Percentiles rank a stretch among this genome's conserved stretches.
phyloP scores from a whole-genome alignment of 2,797 vertebrate species.

The Gallirallus australis region DNA sequence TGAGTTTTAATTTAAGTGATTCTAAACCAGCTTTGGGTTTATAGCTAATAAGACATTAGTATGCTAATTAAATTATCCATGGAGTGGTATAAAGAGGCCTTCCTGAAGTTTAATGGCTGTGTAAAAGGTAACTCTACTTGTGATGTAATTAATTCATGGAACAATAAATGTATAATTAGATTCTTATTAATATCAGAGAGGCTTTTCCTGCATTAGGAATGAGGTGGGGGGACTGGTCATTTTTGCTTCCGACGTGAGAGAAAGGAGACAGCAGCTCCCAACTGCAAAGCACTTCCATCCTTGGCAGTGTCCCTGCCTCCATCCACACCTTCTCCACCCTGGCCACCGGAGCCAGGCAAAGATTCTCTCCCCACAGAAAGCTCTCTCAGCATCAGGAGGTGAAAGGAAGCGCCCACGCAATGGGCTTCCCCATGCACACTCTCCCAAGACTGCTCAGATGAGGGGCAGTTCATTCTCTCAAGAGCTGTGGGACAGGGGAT shows the following conservation, averaged over 20 bases:
- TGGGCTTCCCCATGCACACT: background rate
- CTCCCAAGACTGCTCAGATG: background rate
- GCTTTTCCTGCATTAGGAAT: slow-evolving; percentile 43
- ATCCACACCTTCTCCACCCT: background rate
- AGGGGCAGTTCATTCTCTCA: background rate
- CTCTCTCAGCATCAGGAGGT: fast-evolving
- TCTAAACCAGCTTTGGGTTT: slow-evolving; percentile 72
- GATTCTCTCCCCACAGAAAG: fast-evolving
- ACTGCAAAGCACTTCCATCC: background rate
- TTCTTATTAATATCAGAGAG: slow-evolving; percentile 76
- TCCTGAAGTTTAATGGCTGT: slow-evolving; percentile 78
- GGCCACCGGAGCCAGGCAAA: background rate
- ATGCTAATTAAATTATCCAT: slow-evolving; percentile 77
- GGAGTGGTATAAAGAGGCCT: slow-evolving; percentile 74
- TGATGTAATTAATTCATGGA: slow-evolving; percentile 78
- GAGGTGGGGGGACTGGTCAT: slow-evolving; percentile 8
- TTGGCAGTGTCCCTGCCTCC: background rate
- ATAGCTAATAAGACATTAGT: slow-evolving; percentile 74
- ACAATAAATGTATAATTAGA: slow-evolving; percentile 79
- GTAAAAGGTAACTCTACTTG: slow-evolving; percentile 75
- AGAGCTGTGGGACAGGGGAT: background rate
- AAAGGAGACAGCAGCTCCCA: background rate
- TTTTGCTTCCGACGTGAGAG: background rate
- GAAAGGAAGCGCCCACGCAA: background rate
- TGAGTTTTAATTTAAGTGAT: slow-evolving; percentile 69